phyloP scores from a whole-genome alignment of 1,140 invertebrate species.

The Melipona quadrifasciata region DNA sequence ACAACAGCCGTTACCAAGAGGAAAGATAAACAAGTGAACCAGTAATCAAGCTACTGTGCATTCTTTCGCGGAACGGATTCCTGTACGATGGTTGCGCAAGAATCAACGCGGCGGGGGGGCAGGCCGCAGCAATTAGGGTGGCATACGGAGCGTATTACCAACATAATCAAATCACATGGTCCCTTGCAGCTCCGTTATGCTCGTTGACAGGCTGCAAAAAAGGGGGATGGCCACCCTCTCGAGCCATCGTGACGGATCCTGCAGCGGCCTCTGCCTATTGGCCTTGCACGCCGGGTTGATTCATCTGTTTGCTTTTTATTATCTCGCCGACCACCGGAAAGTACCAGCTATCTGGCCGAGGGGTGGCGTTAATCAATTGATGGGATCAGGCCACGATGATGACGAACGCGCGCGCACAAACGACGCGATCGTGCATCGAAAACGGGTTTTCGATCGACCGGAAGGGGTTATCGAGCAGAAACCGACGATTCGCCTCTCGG shows the following conservation, averaged over 20 bases:
- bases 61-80: slow-evolving; percentile 1
- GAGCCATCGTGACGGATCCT: neutral
- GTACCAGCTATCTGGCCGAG: slow-evolving; percentile 12
- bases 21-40: neutral
- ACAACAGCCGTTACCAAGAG: neutral
- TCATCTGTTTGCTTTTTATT: slow-evolving; percentile 69
- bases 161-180: slow-evolving; percentile 70
- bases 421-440: neutral
- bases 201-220: slow-evolving; percentile 44
- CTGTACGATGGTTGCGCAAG: slow-evolving; percentile 14
- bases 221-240: slow-evolving; percentile 37
- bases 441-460: slow-evolving; percentile 33
- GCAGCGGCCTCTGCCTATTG: neutral
- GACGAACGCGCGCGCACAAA: slow-evolving; percentile 26
- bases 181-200: slow-evolving; percentile 53
- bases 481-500: neutral
- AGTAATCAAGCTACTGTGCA: neutral
- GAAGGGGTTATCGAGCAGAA: neutral
- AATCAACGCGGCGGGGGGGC: slow-evolving; percentile 25
- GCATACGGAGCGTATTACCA: slow-evolving; percentile 69
- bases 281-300: slow-evolving; percentile 49
- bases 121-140: slow-evolving; percentile 64
- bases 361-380: slow-evolving; percentile 58
- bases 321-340: slow-evolving; percentile 55
- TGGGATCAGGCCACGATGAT: slow-evolving; percentile 34